phyloP scores from a whole-genome alignment of 2,797 vertebrate species.

The Siniperca obscura region DNA sequence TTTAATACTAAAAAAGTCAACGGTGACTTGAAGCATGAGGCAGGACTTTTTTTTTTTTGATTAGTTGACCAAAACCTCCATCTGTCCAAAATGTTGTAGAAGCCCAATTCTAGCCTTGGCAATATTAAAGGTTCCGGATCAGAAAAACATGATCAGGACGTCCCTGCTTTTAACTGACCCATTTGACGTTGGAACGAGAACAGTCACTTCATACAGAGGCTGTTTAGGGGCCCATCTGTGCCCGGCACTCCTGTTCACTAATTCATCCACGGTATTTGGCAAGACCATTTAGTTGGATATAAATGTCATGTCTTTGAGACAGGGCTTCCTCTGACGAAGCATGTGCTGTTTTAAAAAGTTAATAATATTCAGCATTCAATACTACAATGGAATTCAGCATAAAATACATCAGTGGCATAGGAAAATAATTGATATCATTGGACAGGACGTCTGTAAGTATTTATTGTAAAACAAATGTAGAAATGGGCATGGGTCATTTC shows the following conservation, averaged over 20 bases:
- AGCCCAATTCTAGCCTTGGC: neutral
- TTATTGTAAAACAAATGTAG: neutral
- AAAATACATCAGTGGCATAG: neutral
- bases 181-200: no score
- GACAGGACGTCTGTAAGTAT: neutral
- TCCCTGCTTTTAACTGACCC: no score
- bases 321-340: neutral
- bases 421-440: neutral
- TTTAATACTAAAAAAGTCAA: neutral
- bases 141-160: no score
- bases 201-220: no score
- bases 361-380: neutral
- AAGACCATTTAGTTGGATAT: neutral
- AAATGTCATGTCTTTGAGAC: neutral
- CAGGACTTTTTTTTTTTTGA: neutral
- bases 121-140: no score
- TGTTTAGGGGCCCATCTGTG: neutral
- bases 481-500: neutral
- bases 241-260: neutral
- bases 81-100: neutral
- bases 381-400: neutral
- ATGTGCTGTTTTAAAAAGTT: neutral
- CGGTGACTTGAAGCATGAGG: neutral
- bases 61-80: neutral
- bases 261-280: neutral